These are phyloP conservation scores for Smutsia temminckii DNA, from an alignment of 2,797 vertebrate species.

Conservation along the genomic window DNA sequence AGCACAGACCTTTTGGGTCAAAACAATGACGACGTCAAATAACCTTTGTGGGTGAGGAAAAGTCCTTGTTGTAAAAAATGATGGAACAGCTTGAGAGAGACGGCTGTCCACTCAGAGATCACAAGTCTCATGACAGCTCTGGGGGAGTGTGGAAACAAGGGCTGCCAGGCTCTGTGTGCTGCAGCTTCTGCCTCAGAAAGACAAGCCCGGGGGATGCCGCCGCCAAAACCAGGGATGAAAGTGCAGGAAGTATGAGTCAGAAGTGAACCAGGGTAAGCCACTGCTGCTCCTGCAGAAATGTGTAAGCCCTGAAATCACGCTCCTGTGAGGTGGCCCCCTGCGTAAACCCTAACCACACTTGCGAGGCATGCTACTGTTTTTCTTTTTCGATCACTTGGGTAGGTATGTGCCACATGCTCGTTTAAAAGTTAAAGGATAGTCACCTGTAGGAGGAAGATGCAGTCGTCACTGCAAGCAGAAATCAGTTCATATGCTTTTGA, in stretches of 20 bases:
- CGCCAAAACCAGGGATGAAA: rapidly evolving
- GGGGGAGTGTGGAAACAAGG: neutral
- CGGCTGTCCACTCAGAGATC: neutral
- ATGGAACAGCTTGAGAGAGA: rapidly evolving
- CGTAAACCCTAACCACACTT: rapidly evolving
- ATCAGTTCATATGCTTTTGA: neutral
- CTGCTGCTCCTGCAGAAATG: rapidly evolving
- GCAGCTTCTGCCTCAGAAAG: neutral
- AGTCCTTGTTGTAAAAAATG: neutral
- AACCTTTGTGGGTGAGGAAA: neutral
- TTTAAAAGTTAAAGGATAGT: neutral
- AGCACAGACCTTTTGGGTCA: neutral
- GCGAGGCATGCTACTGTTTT: rapidly evolving
- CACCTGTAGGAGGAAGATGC: neutral
- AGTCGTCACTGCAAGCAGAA: neutral
- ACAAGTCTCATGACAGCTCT: neutral
- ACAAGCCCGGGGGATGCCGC: rapidly evolving
- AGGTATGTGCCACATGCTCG: neutral
- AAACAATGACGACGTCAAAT: neutral
- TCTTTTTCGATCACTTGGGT: neutral
- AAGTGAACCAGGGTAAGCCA: rapidly evolving
- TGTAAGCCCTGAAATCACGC: neutral
- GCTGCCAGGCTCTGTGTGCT: neutral
- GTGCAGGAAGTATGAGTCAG: neutral
- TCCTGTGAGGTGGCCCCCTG: neutral